Conservation (phyloP, 2,888 invertebrate species). For the Drosophila kuntzei region DNA sequence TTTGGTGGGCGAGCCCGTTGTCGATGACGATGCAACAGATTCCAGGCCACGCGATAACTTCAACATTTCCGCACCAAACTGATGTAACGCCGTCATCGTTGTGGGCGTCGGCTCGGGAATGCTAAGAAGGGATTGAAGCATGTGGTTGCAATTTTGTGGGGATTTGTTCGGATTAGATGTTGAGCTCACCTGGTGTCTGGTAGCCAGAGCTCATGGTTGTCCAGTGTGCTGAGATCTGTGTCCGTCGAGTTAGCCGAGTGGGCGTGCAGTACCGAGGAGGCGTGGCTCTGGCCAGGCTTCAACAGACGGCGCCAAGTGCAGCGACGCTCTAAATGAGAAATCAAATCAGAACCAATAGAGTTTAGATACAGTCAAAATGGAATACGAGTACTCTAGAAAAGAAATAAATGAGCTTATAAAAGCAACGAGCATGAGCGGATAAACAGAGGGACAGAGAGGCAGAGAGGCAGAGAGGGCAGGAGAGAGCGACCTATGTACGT, state of each 20-base stretch:
- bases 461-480: too few relatives aligned
- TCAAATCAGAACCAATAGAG: slow-evolving; percentile 20
- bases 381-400: slow-evolving; percentile 30
- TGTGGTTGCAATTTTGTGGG: neutral
- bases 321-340: slow-evolving; percentile 87
- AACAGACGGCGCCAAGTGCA: slow-evolving; percentile 92
- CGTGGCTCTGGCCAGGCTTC: slow-evolving; percentile 84
- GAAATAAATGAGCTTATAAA: slow-evolving; percentile 66
- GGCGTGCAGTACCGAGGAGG: slow-evolving; percentile 88
- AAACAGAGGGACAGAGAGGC: neutral
- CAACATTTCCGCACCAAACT: slow-evolving; percentile 94
- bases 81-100: slow-evolving; percentile 93
- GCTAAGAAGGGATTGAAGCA: slow-evolving; percentile 60
- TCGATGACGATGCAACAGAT: slow-evolving; percentile 87
- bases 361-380: slow-evolving; percentile 28
- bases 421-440: neutral
- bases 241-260: slow-evolving; percentile 92
- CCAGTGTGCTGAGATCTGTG: slow-evolving; percentile 93
- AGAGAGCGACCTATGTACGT: slow-evolving; percentile 61
- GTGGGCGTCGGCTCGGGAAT: slow-evolving; percentile 91
- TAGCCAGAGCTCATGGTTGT: slow-evolving; percentile 93
- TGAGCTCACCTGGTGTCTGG: slow-evolving; percentile 88
- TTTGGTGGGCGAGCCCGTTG: slow-evolving; percentile 83
- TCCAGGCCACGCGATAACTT: slow-evolving; percentile 93
- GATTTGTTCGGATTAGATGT: neutral